phyloP scores from a whole-genome alignment of 2,888 invertebrate genomes.

The Diplazon laetatorius region DNA sequence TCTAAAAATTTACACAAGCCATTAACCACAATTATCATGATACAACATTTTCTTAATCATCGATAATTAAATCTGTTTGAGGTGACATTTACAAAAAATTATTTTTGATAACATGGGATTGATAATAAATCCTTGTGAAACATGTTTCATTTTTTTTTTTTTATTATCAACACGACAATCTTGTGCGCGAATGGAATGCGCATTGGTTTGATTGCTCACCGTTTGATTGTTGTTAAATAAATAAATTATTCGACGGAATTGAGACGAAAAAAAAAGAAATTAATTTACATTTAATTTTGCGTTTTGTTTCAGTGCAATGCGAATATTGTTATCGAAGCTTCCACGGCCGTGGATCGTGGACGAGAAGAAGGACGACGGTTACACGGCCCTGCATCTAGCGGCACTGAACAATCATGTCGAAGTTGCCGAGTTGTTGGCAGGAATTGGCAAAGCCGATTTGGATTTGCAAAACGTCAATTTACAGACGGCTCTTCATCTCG shows the following conservation, averaged over 20 bases:
- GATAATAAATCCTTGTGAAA: too few species aligned
- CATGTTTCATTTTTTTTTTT: too few species aligned
- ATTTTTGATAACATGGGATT: too few species aligned
- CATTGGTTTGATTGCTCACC: too few species aligned
- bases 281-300: slow-evolving; percentile 18
- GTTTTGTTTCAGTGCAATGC: slow-evolving; percentile 93
- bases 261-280: slow-evolving; percentile 28
- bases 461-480: slow-evolving; percentile 98
- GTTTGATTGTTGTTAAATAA: background rate
- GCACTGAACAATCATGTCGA: slow-evolving; percentile 98
- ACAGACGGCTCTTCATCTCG: slow-evolving; percentile 96
- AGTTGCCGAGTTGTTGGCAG: slow-evolving; percentile 95
- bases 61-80: too few species aligned
- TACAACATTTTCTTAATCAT: too few species aligned
- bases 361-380: slow-evolving; percentile 99
- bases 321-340: slow-evolving; percentile 95
- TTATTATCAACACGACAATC: too few species aligned
- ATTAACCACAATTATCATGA: background rate
- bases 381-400: slow-evolving; percentile 97
- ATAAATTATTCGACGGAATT: background rate
- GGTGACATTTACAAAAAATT: too few species aligned
- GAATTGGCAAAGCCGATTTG: slow-evolving; percentile 95
- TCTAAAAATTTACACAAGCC: background rate
- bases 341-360: slow-evolving; percentile 98
- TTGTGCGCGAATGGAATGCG: too few species aligned